Evolutionary conservation across 2,113 vertebrate species (phyloP).

Genomic region (Felis catus): F.catus_Fca126_mat1.0 CM031415.1:141080501-141081000

Average conservation of each 20-base stretch:
- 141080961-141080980: background rate
- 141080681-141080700: background rate
- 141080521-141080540: background rate
- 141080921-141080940: background rate
- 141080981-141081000: background rate
- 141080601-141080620: background rate
- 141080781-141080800: background rate
- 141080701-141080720: background rate
- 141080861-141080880: background rate
- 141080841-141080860: background rate
- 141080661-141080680: background rate
- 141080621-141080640: background rate
- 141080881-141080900: background rate
- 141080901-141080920: background rate
- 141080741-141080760: background rate
- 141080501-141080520: background rate
- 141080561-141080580: background rate
- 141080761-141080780: background rate
- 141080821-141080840: background rate
- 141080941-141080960: background rate
- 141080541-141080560: background rate
- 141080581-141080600: background rate
- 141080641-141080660: background rate
- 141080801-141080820: background rate
- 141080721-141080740: background rate